Conservation (phyloP, 2,888 invertebrate species). For the Eupithecia abbreviata region DNA sequence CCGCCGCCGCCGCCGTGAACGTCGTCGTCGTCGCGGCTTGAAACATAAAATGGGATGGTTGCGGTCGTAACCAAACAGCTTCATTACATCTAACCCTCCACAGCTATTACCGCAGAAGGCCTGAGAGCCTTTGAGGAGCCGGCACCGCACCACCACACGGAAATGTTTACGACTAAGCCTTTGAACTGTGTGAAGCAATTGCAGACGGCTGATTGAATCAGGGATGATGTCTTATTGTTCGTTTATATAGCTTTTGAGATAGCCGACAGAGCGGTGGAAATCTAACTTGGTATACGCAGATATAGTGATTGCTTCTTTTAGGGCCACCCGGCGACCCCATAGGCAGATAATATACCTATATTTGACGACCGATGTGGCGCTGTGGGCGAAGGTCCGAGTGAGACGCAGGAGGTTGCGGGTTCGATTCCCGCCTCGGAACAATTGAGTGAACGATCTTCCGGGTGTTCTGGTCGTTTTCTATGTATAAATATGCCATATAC, state of each 20-base stretch:
- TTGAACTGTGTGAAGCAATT: neutral
- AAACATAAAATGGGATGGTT: conserved; percentile 9
- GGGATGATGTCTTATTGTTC: neutral
- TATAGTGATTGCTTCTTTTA: neutral
- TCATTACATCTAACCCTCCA: conserved; percentile 24
- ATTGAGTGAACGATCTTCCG: no score
- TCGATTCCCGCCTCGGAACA: no score
- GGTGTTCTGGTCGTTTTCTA: no score
- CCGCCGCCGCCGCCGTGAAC: neutral
- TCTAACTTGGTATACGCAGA: neutral
- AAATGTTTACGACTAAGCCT: neutral
- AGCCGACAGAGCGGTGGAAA: neutral
- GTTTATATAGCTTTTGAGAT: neutral
- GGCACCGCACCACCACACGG: neutral
- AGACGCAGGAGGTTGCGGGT: no score
- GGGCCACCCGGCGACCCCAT: neutral
- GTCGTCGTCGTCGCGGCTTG: neutral
- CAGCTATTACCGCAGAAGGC: conserved; percentile 2
- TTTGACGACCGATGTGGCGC: no score
- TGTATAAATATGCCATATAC: neutral
- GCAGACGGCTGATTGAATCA: neutral
- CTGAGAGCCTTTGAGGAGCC: conserved; percentile 18
- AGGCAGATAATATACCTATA: neutral
- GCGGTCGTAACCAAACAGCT: conserved; percentile 29
- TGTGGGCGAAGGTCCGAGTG: no score